Base-by-base conservation (phyloP, 2,797 vertebrate genomes). In the Pipistrellus pygmaeus region DNA sequence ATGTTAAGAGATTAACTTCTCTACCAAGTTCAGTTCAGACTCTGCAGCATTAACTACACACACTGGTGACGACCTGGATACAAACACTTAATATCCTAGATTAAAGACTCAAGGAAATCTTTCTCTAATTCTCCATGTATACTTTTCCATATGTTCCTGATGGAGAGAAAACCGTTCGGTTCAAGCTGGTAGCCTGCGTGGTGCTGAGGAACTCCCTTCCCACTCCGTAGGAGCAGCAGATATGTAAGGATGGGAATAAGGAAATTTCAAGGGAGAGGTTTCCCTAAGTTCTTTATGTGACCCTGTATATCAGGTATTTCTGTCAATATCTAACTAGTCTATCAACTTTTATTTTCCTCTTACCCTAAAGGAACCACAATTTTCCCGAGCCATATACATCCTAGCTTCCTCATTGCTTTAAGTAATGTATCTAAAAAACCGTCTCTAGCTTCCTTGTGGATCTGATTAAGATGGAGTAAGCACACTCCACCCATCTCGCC, bases 1-100 rank as follows among this genome's bases (percentile, higher is more conserved):
- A 8, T 30, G 44, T 23, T 38, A n/a, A 14, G 46, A 76, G 0
- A 13, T 10, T n/a, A 6, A n/a, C 69, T 68, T 41, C 46, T 44
- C 23, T 48, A 14, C 27, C 9, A 20, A 66, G 57, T 27, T 60
- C 35, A 21, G 62, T 11, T 23, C 62, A 5, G 48, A 9, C 18
- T 51, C 41, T 32, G 27, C n/a, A n/a, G 73, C 35, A 35, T 0
- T 30, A 48, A n/a, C 62, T 30, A 21, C 2, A 15, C 23, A 23
- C 6, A 0, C 0, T 0, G 3, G 46, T 55, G 41, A 32, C 5
- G 0, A 38, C 30, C 53, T 76, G 27, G 60, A n/a, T 2, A n/a
- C 8, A 66, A 30, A 69, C 11, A 13, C 46, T 11, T 6, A n/a
- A 15, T 2, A 41, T 14, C 21, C 48, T 1, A 15, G 8, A 8